Evolutionary conservation across 2,113 vertebrate species (phyloP).

Genomic region (Edolisoma coerulescens): DNA sequence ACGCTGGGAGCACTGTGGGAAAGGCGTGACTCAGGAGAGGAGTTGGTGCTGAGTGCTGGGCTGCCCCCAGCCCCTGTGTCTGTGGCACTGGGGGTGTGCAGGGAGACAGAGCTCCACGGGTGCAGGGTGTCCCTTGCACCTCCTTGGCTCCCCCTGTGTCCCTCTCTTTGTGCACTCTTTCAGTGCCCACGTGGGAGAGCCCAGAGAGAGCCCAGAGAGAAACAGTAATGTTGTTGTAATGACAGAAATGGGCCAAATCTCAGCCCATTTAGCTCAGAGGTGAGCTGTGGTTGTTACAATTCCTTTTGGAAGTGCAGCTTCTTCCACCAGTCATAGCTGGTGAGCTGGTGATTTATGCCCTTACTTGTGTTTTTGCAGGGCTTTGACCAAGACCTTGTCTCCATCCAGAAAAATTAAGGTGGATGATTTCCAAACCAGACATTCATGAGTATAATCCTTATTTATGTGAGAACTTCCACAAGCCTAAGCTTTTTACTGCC

Average conservation of each 20-base stretch:
- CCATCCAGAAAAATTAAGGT: slow-evolving; percentile 2
- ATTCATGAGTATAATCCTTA: slow-evolving; percentile 29
- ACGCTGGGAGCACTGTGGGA: accelerated
- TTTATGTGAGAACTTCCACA: slow-evolving; percentile 36
- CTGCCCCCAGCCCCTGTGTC: background rate
- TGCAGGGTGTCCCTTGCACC: too few species aligned
- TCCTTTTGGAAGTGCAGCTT: background rate
- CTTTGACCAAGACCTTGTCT: slow-evolving; percentile 41
- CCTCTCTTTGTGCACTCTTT: background rate
- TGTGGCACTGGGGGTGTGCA: accelerated
- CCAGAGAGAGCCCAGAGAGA: background rate
- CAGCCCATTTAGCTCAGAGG: background rate
- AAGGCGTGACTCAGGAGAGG: background rate
- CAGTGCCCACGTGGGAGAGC: background rate
- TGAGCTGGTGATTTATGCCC: background rate
- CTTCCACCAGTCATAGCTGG: background rate
- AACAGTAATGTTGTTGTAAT: too few species aligned
- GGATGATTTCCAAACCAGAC: slow-evolving; percentile 44
- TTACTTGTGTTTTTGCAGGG: background rate
- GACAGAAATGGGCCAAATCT: background rate
- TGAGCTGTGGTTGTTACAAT: background rate
- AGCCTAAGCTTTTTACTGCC: slow-evolving; percentile 14
- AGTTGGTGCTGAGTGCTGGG: background rate
- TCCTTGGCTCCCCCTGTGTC: background rate
- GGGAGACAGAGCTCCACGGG: background rate